A percentile compares a stretch with the other conserved stretches of the same genome.
Evolutionary conservation across 2,113 vertebrate genomes (phyloP).

Genomic region (Elephas maximus): DNA sequence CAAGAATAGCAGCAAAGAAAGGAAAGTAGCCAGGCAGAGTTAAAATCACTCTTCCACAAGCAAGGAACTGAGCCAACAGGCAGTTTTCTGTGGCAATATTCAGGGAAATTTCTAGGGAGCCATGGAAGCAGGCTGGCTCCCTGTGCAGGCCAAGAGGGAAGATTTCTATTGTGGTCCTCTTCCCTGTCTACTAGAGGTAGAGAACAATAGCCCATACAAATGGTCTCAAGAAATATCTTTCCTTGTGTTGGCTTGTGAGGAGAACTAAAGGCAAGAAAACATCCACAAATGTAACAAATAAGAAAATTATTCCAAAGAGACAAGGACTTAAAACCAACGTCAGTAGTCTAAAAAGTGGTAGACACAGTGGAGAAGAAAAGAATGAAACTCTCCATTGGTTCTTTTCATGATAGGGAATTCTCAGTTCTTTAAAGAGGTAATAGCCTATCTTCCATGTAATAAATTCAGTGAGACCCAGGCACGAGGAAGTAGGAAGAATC

Average conservation of each 20-base stretch:
- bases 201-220: background rate
- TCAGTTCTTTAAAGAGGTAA: background rate
- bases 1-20: slow-evolving; percentile 17
- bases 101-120: slow-evolving; percentile 34
- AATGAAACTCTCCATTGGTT: slow-evolving; percentile 6
- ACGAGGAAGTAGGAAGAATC: slow-evolving; percentile 29
- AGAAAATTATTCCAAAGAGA: slow-evolving; percentile 22
- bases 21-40: background rate
- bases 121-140: background rate
- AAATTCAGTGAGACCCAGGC: background rate
- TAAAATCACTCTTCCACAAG: background rate
- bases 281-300: background rate
- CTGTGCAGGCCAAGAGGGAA: background rate
- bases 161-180: background rate
- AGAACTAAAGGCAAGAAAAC: background rate
- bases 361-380: background rate
- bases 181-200: background rate
- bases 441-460: slow-evolving; percentile 9
- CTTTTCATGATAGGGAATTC: slow-evolving; percentile 9
- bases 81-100: background rate
- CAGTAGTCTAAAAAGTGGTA: background rate
- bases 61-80: background rate
- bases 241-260: background rate
- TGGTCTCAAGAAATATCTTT: background rate
- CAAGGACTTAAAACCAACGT: slow-evolving; percentile 5